These are phyloP conservation scores for Pollimyrus isidori DNA, from an alignment of 2,113 vertebrate genomes.

Conservation along the genomic window DNA sequence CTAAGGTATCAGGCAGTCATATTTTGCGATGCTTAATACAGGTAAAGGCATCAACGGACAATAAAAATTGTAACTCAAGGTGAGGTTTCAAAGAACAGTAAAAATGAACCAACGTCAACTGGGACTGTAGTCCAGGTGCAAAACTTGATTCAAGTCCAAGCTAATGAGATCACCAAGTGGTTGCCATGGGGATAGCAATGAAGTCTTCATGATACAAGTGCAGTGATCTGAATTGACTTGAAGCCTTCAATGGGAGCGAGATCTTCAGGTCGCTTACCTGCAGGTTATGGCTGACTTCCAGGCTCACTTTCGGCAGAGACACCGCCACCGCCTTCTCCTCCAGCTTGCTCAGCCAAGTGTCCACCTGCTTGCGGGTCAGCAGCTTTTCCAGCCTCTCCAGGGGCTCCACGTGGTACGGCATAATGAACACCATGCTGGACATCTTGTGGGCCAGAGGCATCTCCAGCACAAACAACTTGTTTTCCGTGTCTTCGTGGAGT, in stretches of 20 bases:
- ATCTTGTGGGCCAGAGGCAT: constrained; percentile 92
- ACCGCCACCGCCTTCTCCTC: constrained; percentile 82
- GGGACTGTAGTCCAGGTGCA: not conserved
- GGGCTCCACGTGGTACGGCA: constrained; percentile 86
- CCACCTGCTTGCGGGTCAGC: constrained; percentile 81
- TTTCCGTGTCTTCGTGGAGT: constrained; percentile 74
- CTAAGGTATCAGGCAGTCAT: not conserved
- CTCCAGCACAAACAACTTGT: constrained; percentile 72
- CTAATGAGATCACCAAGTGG: not conserved
- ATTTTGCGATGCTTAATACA: not conserved
- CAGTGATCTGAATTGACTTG: not conserved
- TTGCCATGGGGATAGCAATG: not conserved
- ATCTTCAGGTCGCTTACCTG: constrained; percentile 60
- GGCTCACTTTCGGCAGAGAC: constrained; percentile 77
- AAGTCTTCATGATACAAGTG: not conserved
- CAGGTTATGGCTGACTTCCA: constrained; percentile 89
- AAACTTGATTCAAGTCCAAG: not conserved
- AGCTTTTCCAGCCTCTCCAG: constrained; percentile 86
- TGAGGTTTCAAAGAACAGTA: not conserved
- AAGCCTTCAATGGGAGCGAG: not conserved
- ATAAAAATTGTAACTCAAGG: not conserved
- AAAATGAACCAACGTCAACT: not conserved
- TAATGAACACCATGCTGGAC: constrained; percentile 85
- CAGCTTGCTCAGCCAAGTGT: constrained; percentile 78
- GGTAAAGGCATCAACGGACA: not conserved